Conservation (phyloP, 1,140 invertebrate species). For the Eupeodes corollae region DNA sequence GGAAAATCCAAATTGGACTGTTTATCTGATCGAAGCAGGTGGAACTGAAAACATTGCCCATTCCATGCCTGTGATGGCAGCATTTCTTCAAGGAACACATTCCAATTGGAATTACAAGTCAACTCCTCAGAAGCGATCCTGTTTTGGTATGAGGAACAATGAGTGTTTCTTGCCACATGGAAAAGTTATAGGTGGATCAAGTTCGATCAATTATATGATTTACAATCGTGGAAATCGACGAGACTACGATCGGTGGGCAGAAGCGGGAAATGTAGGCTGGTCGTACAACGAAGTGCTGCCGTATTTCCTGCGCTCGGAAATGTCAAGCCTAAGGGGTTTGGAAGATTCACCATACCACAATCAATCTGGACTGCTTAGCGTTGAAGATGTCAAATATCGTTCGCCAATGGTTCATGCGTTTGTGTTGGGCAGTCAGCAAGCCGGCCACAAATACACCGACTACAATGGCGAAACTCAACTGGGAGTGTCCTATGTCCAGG, state of each 20-base stretch:
- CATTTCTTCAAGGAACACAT: constrained; percentile 40
- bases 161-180: constrained; percentile 46
- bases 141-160: constrained; percentile 39
- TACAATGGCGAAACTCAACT: constrained; percentile 49
- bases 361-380: constrained; percentile 38
- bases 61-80: constrained; percentile 49
- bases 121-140: constrained; percentile 46
- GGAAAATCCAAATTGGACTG: constrained; percentile 37
- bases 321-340: constrained; percentile 39
- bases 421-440: constrained; percentile 44
- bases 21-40: constrained; percentile 50
- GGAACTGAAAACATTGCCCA: constrained; percentile 52
- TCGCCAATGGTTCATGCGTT: constrained; percentile 46
- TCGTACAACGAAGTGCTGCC: constrained; percentile 55
- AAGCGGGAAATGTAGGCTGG: constrained; percentile 53
- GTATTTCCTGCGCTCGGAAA: constrained; percentile 49
- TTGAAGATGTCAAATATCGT: constrained; percentile 41
- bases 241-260: constrained; percentile 62
- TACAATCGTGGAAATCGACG: constrained; percentile 63
- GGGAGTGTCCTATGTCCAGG: constrained; percentile 53
- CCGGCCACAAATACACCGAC: constrained; percentile 45
- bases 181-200: constrained; percentile 55
- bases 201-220: constrained; percentile 71
- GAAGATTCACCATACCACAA: constrained; percentile 41
- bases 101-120: constrained; percentile 57